A percentile compares a stretch with the other conserved stretches of the same genome.
phyloP scores from a whole-genome alignment of 2,888 invertebrate genomes.

The Ellobium chinense region DNA sequence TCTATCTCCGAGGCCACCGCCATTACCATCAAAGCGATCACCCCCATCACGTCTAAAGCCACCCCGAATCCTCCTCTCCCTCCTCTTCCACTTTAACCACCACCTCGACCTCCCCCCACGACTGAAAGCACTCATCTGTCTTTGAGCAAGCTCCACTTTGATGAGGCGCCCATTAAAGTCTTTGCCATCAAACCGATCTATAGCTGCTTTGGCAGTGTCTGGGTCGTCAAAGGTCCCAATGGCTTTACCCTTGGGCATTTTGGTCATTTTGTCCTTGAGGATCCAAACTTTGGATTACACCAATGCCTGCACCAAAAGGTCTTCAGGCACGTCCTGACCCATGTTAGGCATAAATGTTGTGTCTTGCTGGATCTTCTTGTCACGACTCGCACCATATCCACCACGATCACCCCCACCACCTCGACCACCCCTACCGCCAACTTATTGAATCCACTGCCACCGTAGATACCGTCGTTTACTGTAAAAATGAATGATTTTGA shows the following conservation, averaged over 20 bases:
- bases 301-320: constrained; percentile 93
- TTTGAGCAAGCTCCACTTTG: constrained; percentile 89
- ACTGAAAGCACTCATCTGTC: constrained; percentile 82
- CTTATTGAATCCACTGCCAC: no score
- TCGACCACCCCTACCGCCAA: constrained; percentile 54
- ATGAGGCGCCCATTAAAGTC: constrained; percentile 90
- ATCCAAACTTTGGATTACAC: constrained; percentile 98
- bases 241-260: constrained; percentile 96
- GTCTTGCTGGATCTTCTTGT: constrained; percentile 82
- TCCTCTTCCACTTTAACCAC: constrained; percentile 27
- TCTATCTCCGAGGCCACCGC: constrained; percentile 33
- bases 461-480: no score
- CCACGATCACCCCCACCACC: constrained; percentile 55
- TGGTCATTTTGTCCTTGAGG: constrained; percentile 97
- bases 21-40: no score
- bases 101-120: constrained; percentile 80
- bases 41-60: constrained; percentile 1
- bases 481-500: no score
- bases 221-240: constrained; percentile 98
- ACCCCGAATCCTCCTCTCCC: no score
- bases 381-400: constrained; percentile 51
- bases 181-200: constrained; percentile 94
- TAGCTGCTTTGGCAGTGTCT: constrained; percentile 95
- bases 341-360: constrained; percentile 97
- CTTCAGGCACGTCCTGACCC: constrained; percentile 90